Conservation (phyloP, 2,888 invertebrate genomes). For the Callinectes sapidus region DNA sequence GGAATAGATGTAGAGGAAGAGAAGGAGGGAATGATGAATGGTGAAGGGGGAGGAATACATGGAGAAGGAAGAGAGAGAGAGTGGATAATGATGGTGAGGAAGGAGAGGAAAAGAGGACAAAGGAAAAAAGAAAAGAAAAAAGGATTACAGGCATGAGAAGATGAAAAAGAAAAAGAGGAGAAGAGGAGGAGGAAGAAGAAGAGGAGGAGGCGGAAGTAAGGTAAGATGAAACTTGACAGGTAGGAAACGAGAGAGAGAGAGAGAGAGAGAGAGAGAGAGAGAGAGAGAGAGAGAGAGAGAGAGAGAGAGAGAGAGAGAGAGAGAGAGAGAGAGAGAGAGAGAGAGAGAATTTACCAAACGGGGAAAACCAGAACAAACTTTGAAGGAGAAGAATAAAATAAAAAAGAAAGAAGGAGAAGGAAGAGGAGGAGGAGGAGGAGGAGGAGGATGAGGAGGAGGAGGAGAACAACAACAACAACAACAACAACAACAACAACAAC, state of each 20-base stretch:
- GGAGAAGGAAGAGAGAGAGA: not conserved
- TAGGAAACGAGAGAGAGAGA: not conserved
- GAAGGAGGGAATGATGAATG: not conserved
- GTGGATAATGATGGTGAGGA: not conserved
- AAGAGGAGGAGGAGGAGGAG: too few species aligned
- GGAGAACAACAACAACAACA: too few species aligned
- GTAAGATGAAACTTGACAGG: too few species aligned
- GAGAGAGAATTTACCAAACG: not conserved
- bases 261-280: conserved; percentile 10
- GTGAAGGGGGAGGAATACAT: not conserved
- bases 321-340: conserved; percentile 24
- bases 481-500: too few species aligned
- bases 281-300: conserved; percentile 2
- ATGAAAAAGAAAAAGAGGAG: too few species aligned
- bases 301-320: conserved; percentile 30
- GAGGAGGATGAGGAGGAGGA: too few species aligned
- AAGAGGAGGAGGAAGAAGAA: too few species aligned
- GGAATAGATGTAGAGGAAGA: not conserved
- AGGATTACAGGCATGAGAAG: not conserved
- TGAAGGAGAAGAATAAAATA: too few species aligned
- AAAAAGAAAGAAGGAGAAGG: too few species aligned
- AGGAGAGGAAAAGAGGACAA: not conserved
- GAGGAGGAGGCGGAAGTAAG: not conserved
- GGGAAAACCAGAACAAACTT: too few species aligned
- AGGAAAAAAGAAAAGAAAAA: not conserved